phyloP scores from a whole-genome alignment of 2,113 vertebrate genomes.

The Todiramphus chloris region DNA sequence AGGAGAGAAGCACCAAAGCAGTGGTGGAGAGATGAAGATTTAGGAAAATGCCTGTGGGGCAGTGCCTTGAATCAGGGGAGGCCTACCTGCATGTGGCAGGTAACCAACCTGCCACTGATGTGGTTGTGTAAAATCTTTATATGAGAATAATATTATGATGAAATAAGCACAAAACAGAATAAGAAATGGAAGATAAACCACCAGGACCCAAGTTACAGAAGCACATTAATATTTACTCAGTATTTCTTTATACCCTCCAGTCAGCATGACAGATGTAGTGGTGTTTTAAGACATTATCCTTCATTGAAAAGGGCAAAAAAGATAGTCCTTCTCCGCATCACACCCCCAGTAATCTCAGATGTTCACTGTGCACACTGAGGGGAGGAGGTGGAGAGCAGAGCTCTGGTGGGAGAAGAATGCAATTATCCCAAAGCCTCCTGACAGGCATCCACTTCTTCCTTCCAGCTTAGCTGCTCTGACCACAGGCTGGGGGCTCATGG shows the following conservation, averaged over 20 bases:
- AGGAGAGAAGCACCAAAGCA: neutral
- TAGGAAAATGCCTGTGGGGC: neutral
- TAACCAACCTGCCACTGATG: neutral
- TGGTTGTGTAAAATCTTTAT: neutral
- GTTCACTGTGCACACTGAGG: neutral
- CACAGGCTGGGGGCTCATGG: constrained; percentile 60
- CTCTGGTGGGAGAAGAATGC: constrained; percentile 71
- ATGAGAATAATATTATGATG: neutral
- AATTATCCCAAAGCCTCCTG: constrained; percentile 75
- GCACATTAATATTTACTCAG: constrained; percentile 69
- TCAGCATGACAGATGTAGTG: constrained; percentile 72
- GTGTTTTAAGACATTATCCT: constrained; percentile 61
- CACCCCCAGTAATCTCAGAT: neutral
- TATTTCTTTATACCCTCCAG: constrained; percentile 71
- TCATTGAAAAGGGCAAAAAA: constrained; percentile 61
- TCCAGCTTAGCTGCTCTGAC: constrained; percentile 65
- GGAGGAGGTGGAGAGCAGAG: constrained; percentile 42
- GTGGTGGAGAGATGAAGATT: neutral
- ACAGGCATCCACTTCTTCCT: constrained; percentile 45
- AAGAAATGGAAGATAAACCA: neutral
- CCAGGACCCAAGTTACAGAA: neutral
- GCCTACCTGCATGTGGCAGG: neutral
- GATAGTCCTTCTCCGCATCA: constrained; percentile 46
- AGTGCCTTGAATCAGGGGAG: neutral
- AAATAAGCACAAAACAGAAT: neutral